A percentile compares a stretch with the other conserved stretches of the same genome.
phyloP scores from a whole-genome alignment of 2,797 vertebrate genomes.

The Falco columbarius region DNA sequence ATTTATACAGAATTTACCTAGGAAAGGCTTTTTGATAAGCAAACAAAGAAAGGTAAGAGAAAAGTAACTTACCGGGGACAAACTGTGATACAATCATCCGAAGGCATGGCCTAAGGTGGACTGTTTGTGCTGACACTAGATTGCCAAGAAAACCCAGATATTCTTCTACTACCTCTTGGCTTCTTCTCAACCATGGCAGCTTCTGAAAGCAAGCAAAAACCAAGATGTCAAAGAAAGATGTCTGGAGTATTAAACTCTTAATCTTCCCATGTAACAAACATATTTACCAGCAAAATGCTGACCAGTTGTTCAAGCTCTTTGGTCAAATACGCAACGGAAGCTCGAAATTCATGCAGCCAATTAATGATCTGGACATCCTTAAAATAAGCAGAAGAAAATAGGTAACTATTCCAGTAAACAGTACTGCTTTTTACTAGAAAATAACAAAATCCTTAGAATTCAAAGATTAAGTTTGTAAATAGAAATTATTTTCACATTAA shows the following conservation, averaged over 20 bases:
- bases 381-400: constrained; percentile 6
- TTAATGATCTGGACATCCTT: constrained; percentile 94
- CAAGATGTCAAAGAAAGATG: background rate
- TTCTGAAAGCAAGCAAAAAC: constrained; percentile 72
- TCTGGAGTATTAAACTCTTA: background rate
- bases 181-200: constrained; percentile 88
- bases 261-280: background rate
- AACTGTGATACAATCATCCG: constrained; percentile 89
- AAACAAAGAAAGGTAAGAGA: background rate
- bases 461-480: background rate
- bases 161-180: constrained; percentile 89
- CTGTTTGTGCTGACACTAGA: constrained; percentile 96
- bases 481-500: background rate
- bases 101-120: constrained; percentile 90
- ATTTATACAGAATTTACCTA: background rate
- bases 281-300: constrained; percentile 86
- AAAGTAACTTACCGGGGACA: constrained; percentile 79
- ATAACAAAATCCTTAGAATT: background rate
- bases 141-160: constrained; percentile 93
- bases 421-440: background rate
- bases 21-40: background rate
- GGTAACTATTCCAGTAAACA: background rate
- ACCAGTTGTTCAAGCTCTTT: constrained; percentile 94
- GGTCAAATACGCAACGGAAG: constrained; percentile 84
- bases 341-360: constrained; percentile 92